A percentile compares a stretch with the other conserved stretches of the same genome.
These are phyloP conservation scores for Myotis planiceps DNA, from an alignment of 2,797 vertebrate species.

Conservation along the genomic window DNA sequence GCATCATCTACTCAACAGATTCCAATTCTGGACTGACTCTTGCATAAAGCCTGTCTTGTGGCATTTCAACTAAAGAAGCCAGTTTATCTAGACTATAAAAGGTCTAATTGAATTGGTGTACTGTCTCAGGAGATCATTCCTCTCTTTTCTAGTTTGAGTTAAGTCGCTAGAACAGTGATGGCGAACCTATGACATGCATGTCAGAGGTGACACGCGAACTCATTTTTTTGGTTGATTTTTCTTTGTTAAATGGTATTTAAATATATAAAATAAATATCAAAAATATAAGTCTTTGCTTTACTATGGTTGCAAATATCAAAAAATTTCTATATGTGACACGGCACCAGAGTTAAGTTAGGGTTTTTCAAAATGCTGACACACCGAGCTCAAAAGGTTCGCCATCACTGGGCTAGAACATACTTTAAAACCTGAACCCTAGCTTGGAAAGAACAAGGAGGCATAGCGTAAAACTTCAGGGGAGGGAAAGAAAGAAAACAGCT, in stretches of 20 bases:
- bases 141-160: neutral
- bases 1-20: conserved; percentile 11
- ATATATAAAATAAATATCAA: too few species aligned
- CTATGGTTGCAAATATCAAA: too few species aligned
- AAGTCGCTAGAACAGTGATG: neutral
- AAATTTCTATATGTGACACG: too few species aligned
- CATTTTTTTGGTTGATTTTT: too few species aligned
- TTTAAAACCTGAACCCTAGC: neutral
- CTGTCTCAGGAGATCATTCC: neutral
- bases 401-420: neutral
- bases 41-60: neutral
- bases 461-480: neutral
- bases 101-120: neutral
- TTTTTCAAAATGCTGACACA: too few species aligned
- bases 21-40: neutral
- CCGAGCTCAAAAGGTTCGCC: too few species aligned
- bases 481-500: neutral
- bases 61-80: conserved; percentile 15
- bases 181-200: too few species aligned
- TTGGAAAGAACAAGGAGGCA: neutral
- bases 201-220: too few species aligned
- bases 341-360: too few species aligned
- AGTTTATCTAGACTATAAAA: neutral
- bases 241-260: too few species aligned
- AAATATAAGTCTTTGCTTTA: too few species aligned